A percentile compares a stretch with the other conserved stretches of the same genome.
Evolutionary conservation across 2,113 vertebrate species (phyloP).

Genomic region (Centrocercus urophasianus): DNA sequence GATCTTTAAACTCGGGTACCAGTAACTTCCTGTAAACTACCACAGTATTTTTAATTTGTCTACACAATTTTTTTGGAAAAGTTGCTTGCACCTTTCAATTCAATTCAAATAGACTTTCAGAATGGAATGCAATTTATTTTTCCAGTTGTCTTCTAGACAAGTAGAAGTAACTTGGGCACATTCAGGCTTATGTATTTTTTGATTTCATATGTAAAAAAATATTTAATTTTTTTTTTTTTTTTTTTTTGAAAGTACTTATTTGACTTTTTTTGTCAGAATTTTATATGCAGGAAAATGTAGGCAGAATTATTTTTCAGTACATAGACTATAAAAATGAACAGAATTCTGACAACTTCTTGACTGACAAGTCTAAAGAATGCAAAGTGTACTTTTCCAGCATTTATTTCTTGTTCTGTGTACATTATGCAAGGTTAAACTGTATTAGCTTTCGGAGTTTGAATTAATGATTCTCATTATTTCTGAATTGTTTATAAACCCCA

Average conservation of each 20-base stretch:
- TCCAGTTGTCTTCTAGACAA: not conserved
- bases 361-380: not conserved
- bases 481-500: not conserved
- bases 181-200: not conserved
- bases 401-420: not conserved
- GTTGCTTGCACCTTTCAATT: not conserved
- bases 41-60: not conserved
- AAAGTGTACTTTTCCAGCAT: not conserved
- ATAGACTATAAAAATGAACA: not conserved
- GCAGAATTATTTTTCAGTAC: not conserved
- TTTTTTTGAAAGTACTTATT: not conserved
- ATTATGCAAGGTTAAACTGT: not conserved
- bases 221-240: not conserved
- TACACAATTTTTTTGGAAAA: not conserved
- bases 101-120: not conserved
- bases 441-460: not conserved
- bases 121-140: not conserved
- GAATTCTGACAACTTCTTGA: not conserved
- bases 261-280: not conserved
- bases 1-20: not conserved
- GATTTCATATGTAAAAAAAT: not conserved
- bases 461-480: conserved; percentile 37
- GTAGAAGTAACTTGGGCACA: not conserved
- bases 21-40: not conserved
- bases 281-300: not conserved